phyloP scores from a whole-genome alignment of 2,797 vertebrate species.

The Hyperoplus immaculatus region DNA sequence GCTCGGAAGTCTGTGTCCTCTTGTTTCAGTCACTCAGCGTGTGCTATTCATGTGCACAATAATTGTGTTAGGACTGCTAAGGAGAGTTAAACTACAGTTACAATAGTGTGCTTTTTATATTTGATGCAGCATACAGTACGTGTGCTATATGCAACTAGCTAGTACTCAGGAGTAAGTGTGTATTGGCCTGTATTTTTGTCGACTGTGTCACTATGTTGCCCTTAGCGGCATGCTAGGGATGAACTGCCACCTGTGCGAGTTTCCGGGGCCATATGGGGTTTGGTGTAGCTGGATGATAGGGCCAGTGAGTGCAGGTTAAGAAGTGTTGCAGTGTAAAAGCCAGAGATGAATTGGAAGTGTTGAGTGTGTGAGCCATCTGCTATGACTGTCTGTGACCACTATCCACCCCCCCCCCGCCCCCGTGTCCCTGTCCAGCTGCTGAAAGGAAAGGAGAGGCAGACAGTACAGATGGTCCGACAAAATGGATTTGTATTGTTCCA shows the following conservation, averaged over 20 bases:
- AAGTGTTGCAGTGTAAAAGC: slow-evolving; percentile 90
- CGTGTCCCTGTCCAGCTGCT: slow-evolving; percentile 24
- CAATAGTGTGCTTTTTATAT: background rate
- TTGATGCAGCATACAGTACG: background rate
- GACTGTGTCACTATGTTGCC: slow-evolving; percentile 19
- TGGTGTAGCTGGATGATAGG: slow-evolving; percentile 89
- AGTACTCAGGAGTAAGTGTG: background rate
- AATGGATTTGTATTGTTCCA: slow-evolving; percentile 51
- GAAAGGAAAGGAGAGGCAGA: slow-evolving; percentile 35
- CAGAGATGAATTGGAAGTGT: slow-evolving; percentile 94
- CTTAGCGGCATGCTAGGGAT: slow-evolving; percentile 30
- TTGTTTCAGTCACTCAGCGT: background rate
- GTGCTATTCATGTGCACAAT: background rate
- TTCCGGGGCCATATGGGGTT: slow-evolving; percentile 90
- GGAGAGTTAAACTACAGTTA: background rate
- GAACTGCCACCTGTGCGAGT: slow-evolving; percentile 74
- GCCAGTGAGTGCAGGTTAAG: slow-evolving; percentile 92
- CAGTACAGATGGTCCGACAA: slow-evolving; percentile 58
- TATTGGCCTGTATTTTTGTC: background rate
- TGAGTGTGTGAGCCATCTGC: slow-evolving; percentile 73
- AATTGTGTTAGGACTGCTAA: background rate
- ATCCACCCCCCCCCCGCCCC: slow-evolving; percentile 22
- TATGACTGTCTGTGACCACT: slow-evolving; percentile 40
- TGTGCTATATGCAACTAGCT: background rate
- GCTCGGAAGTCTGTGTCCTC: no score